phyloP scores from a whole-genome alignment of 2,113 vertebrate genomes.

The Corythaeola cristata region DNA sequence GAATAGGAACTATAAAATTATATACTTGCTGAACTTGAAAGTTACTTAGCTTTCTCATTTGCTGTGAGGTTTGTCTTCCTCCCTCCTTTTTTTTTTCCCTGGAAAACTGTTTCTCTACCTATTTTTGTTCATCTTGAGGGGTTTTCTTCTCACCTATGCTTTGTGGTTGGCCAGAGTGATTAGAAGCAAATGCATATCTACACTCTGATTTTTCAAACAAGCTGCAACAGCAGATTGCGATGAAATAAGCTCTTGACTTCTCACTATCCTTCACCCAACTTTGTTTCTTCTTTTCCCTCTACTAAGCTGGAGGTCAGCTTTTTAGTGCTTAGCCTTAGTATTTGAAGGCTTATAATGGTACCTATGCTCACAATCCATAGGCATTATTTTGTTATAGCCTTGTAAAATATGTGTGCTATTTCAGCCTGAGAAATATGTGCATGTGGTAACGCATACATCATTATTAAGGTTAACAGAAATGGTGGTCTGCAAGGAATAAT shows the following conservation, averaged over 20 bases:
- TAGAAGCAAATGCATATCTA: background rate
- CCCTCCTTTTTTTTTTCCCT: rapidly evolving
- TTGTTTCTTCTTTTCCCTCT: background rate
- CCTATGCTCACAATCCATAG: background rate
- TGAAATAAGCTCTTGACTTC: background rate
- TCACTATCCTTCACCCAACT: background rate
- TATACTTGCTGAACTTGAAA: background rate
- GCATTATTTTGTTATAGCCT: background rate
- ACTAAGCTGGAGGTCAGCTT: background rate
- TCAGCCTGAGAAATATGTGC: background rate
- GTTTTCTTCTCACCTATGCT: background rate
- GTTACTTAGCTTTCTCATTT: background rate
- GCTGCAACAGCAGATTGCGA: background rate
- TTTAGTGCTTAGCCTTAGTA: background rate
- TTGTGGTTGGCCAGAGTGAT: background rate
- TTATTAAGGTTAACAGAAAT: constrained; percentile 16
- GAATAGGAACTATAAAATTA: background rate
- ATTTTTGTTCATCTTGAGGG: background rate
- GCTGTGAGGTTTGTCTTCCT: background rate
- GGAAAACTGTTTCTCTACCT: background rate
- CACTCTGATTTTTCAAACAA: background rate
- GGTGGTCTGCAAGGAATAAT: background rate
- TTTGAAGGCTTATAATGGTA: background rate
- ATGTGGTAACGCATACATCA: background rate
- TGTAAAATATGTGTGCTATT: background rate